A percentile compares a stretch with the other conserved stretches of the same genome.
Conservation (phyloP, 2,797 vertebrate species). For the Meda fulgida region DNA sequence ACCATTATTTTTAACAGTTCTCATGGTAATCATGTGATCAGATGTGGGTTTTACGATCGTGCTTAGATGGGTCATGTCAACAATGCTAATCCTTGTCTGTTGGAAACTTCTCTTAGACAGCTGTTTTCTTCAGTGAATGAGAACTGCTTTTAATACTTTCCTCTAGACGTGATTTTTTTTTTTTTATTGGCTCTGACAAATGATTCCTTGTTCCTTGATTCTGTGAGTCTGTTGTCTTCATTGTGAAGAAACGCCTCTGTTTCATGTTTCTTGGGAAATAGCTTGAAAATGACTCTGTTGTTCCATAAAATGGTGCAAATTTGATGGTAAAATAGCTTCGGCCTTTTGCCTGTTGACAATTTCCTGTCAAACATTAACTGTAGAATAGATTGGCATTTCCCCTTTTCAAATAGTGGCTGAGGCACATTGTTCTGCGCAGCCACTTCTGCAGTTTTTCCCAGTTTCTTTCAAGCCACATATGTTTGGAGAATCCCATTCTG, state of each 20-base stretch:
- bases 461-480: not conserved
- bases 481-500: not conserved
- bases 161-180: not conserved
- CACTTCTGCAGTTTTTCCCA: not conserved
- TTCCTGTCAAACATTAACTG: conserved; percentile 70
- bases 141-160: not conserved
- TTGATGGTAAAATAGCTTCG: not conserved
- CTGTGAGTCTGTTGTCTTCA: not conserved
- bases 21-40: not conserved
- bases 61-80: not conserved
- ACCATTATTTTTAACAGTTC: not conserved
- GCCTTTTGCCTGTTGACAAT: conserved; percentile 47
- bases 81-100: not conserved
- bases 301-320: conserved; percentile 13
- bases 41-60: not conserved
- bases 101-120: not conserved
- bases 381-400: conserved; percentile 51
- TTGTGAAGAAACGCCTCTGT: not conserved
- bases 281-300: conserved; percentile 9
- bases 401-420: conserved; percentile 50
- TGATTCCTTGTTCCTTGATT: not conserved
- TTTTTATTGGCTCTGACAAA: not conserved
- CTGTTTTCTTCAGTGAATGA: not conserved
- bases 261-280: conserved; percentile 8
- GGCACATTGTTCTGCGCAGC: conserved; percentile 7